phyloP scores from a whole-genome alignment of 2,888 invertebrate species.

The Parnassius smintheus region DNA sequence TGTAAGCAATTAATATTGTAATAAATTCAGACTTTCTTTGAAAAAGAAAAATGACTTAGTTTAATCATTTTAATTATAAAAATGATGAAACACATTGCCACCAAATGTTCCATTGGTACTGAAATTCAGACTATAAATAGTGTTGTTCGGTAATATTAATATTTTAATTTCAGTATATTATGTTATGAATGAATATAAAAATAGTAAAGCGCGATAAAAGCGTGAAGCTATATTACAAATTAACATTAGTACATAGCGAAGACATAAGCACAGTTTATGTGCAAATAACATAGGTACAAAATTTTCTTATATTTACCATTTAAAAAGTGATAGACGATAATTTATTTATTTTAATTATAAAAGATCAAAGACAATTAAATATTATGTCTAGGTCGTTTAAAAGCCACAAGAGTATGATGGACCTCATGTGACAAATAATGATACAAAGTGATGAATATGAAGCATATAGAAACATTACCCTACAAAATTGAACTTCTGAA shows the following conservation, averaged over 20 bases:
- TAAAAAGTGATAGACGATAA: constrained; percentile 2
- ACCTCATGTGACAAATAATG: constrained; percentile 15
- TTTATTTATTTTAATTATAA: constrained; percentile 2
- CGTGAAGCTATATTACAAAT: constrained; percentile 28
- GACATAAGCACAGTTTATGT: constrained; percentile 16
- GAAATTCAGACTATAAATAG: constrained; percentile 30
- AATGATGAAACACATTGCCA: no score
- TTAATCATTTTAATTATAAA: neutral
- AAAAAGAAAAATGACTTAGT: neutral
- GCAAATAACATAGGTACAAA: constrained; percentile 19
- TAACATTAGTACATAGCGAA: constrained; percentile 15
- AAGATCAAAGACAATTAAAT: constrained; percentile 4
- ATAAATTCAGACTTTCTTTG: neutral
- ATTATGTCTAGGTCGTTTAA: constrained; percentile 11
- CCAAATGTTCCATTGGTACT: neutral
- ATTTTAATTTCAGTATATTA: constrained; percentile 3
- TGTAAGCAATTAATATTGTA: no score
- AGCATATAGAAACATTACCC: constrained; percentile 13
- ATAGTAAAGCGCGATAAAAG: constrained; percentile 29
- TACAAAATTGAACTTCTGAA: neutral
- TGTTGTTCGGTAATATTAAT: constrained; percentile 12
- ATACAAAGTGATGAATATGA: constrained; percentile 10
- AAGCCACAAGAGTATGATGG: constrained; percentile 5
- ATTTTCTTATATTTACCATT: constrained; percentile 16
- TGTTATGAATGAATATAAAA: constrained; percentile 21